Percentiles rank a stretch among this genome's conserved stretches.
phyloP scores from a whole-genome alignment of 2,113 vertebrate species.

The Burhinus bistriatus region DNA sequence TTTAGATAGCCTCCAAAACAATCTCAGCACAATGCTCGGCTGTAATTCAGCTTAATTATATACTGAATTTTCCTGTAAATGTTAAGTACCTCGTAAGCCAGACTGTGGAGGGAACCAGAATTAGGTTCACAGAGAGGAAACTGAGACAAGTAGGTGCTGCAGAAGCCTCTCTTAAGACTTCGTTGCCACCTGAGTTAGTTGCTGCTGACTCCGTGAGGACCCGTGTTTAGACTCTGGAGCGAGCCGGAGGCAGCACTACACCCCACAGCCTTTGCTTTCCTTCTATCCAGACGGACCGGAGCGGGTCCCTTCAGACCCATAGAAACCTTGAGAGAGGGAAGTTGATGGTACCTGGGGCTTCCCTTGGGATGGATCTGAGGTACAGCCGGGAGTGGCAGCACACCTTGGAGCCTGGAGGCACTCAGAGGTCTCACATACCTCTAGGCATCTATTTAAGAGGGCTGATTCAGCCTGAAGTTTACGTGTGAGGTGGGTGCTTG shows the following conservation, averaged over 20 bases:
- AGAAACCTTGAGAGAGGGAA: neutral
- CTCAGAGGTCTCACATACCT: neutral
- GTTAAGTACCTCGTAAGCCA: neutral
- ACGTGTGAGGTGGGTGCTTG: neutral
- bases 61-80: constrained; percentile 14
- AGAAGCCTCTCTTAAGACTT: neutral
- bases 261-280: neutral
- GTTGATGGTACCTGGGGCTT: neutral
- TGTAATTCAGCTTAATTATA: constrained; percentile 36
- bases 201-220: neutral
- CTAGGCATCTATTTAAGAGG: neutral
- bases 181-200: neutral
- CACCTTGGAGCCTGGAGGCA: neutral
- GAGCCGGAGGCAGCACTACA: neutral
- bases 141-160: neutral
- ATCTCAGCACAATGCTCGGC: neutral
- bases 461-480: neutral
- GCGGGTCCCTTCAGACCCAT: neutral
- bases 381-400: neutral
- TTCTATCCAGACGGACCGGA: neutral
- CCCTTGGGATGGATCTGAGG: neutral
- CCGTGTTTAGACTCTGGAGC: neutral
- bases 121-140: neutral
- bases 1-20: constrained; percentile 15
- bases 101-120: neutral